Base-by-base conservation (phyloP, 1,140 invertebrate genomes). In the Camponotus pennsylvanicus region DNA sequence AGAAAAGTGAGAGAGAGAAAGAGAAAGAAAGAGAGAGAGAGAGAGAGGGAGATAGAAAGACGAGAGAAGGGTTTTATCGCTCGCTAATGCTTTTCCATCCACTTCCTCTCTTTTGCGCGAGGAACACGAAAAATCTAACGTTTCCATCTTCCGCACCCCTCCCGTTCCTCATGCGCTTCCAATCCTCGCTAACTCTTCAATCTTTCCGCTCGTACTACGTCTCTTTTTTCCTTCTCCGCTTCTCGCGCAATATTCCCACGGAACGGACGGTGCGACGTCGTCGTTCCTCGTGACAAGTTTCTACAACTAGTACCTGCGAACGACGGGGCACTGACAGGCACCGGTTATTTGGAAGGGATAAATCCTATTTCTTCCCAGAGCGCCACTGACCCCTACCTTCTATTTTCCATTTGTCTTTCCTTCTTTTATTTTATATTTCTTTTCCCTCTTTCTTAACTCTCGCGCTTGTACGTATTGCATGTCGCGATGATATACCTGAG, bases 101-200 rank as follows among this genome's bases (percentile, higher is more conserved):
- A 70, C 85, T 84, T 84, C 61, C 79, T 84, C 75, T 73, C 67
- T 84, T 83, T 75, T 71, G 59, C 82, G 32, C 45, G 73, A 64
- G 73, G 75, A 85, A 85, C 82, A 78, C 82, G 82, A 85, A 78
- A 85, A 85, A 85, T 85, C 84, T 79, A 86, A 86, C 84, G 78
- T 86, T 86, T 82, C 69, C 64, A 64, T 83, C 78, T 83, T 83
- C 79, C 64, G 34, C 34, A 15, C 9, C 49, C 45, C 27, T 61
- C 27, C 63, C 27, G 1, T 18, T 49, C 49, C 63, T 21, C 34
- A 32, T 34, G 49, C 49, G 49, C 32, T 32, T 49, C 37, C 40
- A 18, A 15, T 37, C 27, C 49, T 40, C 40, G 49, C 57, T 34
- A 32, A 83, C 69, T 70, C 66, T 69, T 86, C 76, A 63, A 67